Base-by-base conservation (phyloP, 2,888 invertebrate species). In the Scaptomyza cyrtandrae region DNA sequence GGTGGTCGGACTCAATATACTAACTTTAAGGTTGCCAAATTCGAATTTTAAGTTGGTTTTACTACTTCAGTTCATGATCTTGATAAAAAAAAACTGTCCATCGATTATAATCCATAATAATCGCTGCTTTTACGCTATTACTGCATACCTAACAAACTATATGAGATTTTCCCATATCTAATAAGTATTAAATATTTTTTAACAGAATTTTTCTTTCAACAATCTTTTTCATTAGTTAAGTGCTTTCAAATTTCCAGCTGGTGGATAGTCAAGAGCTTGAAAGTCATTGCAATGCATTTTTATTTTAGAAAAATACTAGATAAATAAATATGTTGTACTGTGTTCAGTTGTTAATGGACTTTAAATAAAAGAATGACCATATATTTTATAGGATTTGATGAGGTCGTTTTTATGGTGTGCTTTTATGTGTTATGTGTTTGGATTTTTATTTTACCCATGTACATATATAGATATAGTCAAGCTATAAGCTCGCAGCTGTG, bases 361-460 rank as follows among this genome's bases (percentile, higher is more conserved):
- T 29, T 39, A 9, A 14, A 39, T n/a, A 31, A 41, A 41, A 13
- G 52, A 9, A 4, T 48, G 52, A 45, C 35, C 64, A 14, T 14
- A 44, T 7, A 19, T 6, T 27, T 16, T 10, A 35, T 24, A 37
- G 31, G 46, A 43, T 52, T 59, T 67, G 59, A 46, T 56, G 60
- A 11, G 52, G 39, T 33, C 49, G 10, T 44, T 49, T 54, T 74
- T 68, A 56, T 53, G 61, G 53, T 27, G 39, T 52, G 68, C 44
- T 58, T 59, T 52, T 53, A 35, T 33, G 29, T 67, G 43, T 39
- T 54, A 19, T 57, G 35, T n/a, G 16, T 49, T 27, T 14, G n/a
- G 29, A 14, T 49, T 45, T 54, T 50, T 33, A 56, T 69, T 62
- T 59, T 45, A 75, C 63, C 75, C n/a, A n/a, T n/a, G n/a, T 72